Conservation (phyloP, 2,888 invertebrate genomes). For the Aquatica leii region DNA sequence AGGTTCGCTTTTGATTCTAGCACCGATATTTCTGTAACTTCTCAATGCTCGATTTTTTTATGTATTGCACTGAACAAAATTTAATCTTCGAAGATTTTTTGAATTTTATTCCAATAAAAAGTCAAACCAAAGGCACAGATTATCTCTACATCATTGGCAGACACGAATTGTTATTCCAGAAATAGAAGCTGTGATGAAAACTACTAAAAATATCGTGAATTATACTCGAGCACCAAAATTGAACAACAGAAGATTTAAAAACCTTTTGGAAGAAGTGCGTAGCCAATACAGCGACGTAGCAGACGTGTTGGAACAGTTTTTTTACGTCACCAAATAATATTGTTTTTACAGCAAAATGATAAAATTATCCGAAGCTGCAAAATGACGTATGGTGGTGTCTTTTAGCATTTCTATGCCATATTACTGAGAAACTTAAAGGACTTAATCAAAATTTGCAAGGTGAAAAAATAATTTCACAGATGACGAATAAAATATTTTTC, state of each 20-base stretch:
- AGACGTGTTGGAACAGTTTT: too few species aligned
- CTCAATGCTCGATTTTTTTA: conserved; percentile 29
- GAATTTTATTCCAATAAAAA: not conserved
- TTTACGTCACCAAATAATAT: too few species aligned
- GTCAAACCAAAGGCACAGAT: too few species aligned
- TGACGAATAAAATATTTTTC: conserved; percentile 2
- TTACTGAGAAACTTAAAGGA: not conserved
- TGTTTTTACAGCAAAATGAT: too few species aligned
- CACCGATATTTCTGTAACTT: too few species aligned
- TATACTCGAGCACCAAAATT: not conserved
- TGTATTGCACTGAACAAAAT: conserved; percentile 11
- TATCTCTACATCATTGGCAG: not conserved
- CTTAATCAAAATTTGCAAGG: not conserved
- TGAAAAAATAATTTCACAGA: not conserved
- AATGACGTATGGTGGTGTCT: conserved; percentile 2
- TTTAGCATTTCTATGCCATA: conserved; percentile 5
- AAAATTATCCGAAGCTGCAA: too few species aligned
- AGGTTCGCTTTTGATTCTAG: not conserved
- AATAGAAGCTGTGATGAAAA: not conserved
- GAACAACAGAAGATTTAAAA: conserved; percentile 10
- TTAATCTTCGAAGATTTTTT: conserved; percentile 5
- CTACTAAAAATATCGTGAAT: not conserved
- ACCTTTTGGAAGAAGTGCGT: conserved; percentile 2
- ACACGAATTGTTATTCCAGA: not conserved
- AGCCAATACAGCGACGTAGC: too few species aligned